Conservation (phyloP, 2,888 invertebrate species). For the Nemotelus nigrinus region DNA sequence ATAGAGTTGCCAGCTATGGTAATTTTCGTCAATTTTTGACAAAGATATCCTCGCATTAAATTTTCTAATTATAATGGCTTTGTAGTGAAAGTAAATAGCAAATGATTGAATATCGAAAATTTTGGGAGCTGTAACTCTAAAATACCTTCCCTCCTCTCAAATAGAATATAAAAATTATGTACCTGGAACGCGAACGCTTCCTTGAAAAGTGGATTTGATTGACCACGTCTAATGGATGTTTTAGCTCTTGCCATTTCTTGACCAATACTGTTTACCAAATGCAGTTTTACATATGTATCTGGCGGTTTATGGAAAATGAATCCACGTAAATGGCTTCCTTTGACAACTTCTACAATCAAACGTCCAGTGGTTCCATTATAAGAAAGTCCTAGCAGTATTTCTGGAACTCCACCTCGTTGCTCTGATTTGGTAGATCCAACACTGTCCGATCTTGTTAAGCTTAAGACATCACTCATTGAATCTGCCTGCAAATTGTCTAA, state of each 20-base stretch:
- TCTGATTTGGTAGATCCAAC: conserved; percentile 93
- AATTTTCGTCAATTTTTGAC: too few species aligned
- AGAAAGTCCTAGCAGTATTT: conserved; percentile 86
- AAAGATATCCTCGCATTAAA: too few species aligned
- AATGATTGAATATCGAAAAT: too few species aligned
- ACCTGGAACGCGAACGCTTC: conserved; percentile 97
- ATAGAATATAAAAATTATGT: conserved; percentile 52
- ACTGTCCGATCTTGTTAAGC: conserved; percentile 90
- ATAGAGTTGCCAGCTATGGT: too few species aligned
- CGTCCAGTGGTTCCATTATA: conserved; percentile 95
- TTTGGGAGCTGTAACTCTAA: too few species aligned
- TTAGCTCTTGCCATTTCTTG: conserved; percentile 94
- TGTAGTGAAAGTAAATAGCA: too few species aligned
- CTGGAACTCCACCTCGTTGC: conserved; percentile 90
- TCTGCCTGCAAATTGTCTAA: conserved; percentile 63
- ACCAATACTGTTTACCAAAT: conserved; percentile 90
- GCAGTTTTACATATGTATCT: conserved; percentile 93
- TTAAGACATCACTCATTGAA: conserved; percentile 73
- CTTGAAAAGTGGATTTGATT: conserved; percentile 95
- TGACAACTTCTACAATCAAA: conserved; percentile 86
- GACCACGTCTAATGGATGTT: conserved; percentile 89
- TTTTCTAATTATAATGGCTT: too few species aligned
- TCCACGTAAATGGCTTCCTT: conserved; percentile 77
- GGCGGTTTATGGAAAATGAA: conserved; percentile 82
- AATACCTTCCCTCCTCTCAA: too few species aligned